Base-by-base conservation (phyloP, 1,140 invertebrate genomes). In the Calosoma granatense region DNA sequence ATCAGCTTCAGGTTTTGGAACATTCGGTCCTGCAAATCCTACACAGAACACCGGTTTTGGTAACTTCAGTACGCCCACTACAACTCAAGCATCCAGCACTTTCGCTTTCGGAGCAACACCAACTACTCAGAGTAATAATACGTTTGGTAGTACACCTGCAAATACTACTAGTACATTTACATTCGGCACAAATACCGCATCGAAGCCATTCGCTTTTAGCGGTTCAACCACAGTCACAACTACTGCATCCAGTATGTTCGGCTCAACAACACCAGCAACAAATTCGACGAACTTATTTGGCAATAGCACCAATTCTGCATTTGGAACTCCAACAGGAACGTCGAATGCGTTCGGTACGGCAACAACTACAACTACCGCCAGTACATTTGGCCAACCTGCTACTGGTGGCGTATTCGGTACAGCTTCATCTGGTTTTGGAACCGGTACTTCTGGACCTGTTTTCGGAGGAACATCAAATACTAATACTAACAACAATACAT, bases 401-500 rank as follows among this genome's bases (percentile, higher is more conserved):
- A 17, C 41, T 12, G 17, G 6, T 17, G 41, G 41, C 9, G 41
- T 47, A 12, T 47, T 47, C 17, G 41, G 41, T 11, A 17, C 41
- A 47, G 6, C 41, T 47, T 47, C 41, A 11, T 47, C 41, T 47
- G 15, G 15, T 47, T 47, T 47, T 47, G 41, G 41, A 47, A 47
- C 6, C 4, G 15, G 15, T 12, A 17, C 41, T 11, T 11, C 41
- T 12, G 41, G 41, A 47, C 17, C 41, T 6, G 41, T 9, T 4
- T 47, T 47, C 17, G 26, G 26, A 4, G 41, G 41, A 12, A 17
- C 41, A 47, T 12, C 6, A 4, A 47, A 47, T 17, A 47, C 9
- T 47, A 47, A 47, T 47, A 47, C 41, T 17, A 47, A 47, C 26
- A 36, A 36, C 26, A 36, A 36, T 47, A 47, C 41, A 47, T 47